Evolutionary conservation across 2,888 invertebrate species (phyloP).

Genomic region (Meteorus cinctellus): DNA sequence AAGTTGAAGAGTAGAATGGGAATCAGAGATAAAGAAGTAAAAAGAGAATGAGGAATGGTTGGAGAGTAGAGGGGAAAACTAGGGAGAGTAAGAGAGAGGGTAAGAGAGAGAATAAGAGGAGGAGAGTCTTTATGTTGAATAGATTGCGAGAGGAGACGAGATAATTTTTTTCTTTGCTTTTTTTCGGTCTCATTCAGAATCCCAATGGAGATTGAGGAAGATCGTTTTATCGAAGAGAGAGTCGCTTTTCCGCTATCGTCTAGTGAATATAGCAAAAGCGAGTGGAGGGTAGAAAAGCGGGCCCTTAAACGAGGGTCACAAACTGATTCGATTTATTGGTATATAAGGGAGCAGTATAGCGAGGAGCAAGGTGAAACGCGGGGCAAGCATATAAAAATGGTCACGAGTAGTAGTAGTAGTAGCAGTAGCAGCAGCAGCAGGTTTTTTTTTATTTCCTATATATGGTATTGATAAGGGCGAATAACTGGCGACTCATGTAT

Average conservation of each 20-base stretch:
- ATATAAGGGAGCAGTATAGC: slow-evolving; percentile 30
- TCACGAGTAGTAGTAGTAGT: slow-evolving; percentile 5
- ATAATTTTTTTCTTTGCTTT: slow-evolving; percentile 34
- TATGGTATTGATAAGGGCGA: slow-evolving; percentile 33
- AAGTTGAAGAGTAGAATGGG: not conserved
- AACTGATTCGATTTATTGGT: slow-evolving; percentile 51
- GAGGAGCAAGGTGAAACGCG: slow-evolving; percentile 14
- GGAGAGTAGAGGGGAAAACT: too few relatives aligned
- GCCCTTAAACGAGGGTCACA: slow-evolving; percentile 42
- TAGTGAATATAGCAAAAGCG: slow-evolving; percentile 20
- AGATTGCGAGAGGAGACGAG: slow-evolving; percentile 27
- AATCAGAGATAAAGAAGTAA: not conserved
- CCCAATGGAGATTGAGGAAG: slow-evolving; percentile 31
- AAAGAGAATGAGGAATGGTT: not conserved
- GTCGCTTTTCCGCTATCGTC: slow-evolving; percentile 35
- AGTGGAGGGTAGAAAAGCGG: slow-evolving; percentile 14
- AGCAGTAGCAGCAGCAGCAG: too few relatives aligned
- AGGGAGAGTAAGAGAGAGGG: not conserved
- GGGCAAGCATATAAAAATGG: slow-evolving; percentile 14
- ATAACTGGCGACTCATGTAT: slow-evolving; percentile 9
- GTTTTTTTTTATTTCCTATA: slow-evolving; percentile 7
- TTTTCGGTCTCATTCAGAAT: slow-evolving; percentile 34
- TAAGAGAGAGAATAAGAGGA: not conserved
- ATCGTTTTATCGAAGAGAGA: slow-evolving; percentile 37
- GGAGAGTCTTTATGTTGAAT: slow-evolving; percentile 22